These are phyloP conservation scores for Bubo scandiacus DNA, from an alignment of 2,113 vertebrate species.

Conservation along the genomic window DNA sequence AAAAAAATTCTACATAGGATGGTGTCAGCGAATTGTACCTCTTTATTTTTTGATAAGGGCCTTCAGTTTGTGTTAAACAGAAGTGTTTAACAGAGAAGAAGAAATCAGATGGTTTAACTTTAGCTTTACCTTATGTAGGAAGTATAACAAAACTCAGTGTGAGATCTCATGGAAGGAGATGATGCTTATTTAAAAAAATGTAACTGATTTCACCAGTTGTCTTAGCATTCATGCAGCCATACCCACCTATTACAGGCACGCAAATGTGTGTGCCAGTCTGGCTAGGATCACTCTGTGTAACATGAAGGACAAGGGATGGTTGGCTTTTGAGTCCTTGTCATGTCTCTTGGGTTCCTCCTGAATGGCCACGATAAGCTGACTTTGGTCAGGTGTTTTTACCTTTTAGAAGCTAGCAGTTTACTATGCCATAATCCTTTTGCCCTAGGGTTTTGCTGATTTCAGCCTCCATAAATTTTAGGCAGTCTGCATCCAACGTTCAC, in stretches of 20 bases:
- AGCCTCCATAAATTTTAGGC: background rate
- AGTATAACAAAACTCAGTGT: background rate
- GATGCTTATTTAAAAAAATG: background rate
- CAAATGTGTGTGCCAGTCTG: accelerated
- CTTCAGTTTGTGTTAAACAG: background rate
- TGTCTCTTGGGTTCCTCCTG: background rate
- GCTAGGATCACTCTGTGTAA: background rate
- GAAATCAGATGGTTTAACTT: background rate
- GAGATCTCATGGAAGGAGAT: background rate
- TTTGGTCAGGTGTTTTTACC: background rate
- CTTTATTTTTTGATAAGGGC: background rate
- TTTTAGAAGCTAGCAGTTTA: background rate
- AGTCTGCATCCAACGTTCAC: accelerated
- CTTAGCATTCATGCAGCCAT: background rate
- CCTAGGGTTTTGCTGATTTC: background rate
- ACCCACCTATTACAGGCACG: too few species aligned
- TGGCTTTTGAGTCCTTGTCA: background rate
- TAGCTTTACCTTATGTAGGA: background rate
- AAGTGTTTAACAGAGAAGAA: background rate
- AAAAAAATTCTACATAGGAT: background rate
- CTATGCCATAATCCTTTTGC: background rate
- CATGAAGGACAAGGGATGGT: background rate
- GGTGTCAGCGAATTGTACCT: background rate
- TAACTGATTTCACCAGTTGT: background rate
- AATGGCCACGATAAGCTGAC: background rate